phyloP scores from a whole-genome alignment of 35 echinoderm and acorn worm species.

The Eucidaris tribuloides region DNA sequence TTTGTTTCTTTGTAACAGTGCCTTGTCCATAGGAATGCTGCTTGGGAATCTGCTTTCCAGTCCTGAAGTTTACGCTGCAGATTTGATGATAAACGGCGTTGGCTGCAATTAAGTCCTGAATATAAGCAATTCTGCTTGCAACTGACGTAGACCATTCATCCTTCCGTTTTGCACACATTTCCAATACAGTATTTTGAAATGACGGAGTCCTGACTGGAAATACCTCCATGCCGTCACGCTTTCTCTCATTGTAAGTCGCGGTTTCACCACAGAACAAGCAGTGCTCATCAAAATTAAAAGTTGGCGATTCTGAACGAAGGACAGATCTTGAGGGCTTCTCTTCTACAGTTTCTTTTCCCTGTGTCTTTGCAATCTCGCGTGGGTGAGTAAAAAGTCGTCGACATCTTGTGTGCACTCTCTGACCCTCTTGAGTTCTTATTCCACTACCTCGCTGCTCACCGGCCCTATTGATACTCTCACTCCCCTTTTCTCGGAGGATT shows the following conservation, averaged over 20 bases:
- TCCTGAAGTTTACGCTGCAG: slow-evolving; percentile 34
- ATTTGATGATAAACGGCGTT: slow-evolving; percentile 38
- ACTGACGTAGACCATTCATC: background rate
- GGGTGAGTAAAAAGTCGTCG: background rate
- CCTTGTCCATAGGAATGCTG: background rate
- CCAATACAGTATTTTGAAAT: background rate
- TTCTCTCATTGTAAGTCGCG: background rate
- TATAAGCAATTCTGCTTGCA: background rate
- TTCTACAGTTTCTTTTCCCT: background rate
- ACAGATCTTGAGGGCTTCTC: background rate
- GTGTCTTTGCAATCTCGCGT: background rate
- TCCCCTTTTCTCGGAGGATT: background rate
- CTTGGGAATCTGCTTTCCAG: background rate
- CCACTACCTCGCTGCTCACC: background rate
- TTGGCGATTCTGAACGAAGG: background rate
- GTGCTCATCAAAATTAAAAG: background rate
- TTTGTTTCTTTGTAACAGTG: background rate
- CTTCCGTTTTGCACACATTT: background rate
- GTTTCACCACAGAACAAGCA: background rate
- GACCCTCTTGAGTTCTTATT: background rate
- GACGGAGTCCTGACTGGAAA: background rate
- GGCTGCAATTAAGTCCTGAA: slow-evolving; percentile 16
- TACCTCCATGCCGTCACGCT: background rate
- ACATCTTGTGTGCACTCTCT: background rate
- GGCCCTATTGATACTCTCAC: background rate